These are phyloP conservation scores for Urocynchramus pylzowi DNA, from an alignment of 2,113 vertebrate genomes.

Conservation along the genomic window DNA sequence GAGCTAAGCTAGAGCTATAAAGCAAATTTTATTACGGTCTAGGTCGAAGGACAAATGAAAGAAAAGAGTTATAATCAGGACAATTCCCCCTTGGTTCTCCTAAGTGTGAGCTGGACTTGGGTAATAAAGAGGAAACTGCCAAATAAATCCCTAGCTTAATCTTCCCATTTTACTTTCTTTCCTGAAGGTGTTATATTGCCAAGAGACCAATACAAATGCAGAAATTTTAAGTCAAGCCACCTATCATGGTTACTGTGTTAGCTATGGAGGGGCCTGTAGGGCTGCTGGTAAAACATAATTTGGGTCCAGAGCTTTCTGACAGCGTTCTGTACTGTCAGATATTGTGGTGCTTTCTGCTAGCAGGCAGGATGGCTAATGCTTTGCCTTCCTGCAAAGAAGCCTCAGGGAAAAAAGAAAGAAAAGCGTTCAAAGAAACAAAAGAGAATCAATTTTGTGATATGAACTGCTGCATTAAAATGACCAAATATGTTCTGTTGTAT, in stretches of 20 bases:
- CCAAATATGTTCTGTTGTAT: not conserved
- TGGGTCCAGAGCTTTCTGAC: not conserved
- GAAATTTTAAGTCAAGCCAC: not conserved
- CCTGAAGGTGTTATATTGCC: not conserved
- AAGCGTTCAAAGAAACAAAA: not conserved
- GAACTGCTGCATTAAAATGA: not conserved
- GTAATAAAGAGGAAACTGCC: not conserved
- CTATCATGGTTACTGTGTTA: not conserved
- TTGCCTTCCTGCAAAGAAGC: not conserved
- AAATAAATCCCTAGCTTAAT: not conserved
- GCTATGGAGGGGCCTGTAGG: not conserved
- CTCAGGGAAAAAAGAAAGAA: not conserved
- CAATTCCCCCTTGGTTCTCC: not conserved
- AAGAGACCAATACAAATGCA: not conserved
- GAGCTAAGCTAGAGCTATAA: not conserved
- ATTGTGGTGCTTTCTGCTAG: not conserved
- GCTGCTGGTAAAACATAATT: not conserved
- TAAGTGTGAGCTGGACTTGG: not conserved
- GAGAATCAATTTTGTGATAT: accelerated
- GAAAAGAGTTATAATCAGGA: not conserved
- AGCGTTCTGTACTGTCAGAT: not conserved
- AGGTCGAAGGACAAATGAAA: not conserved
- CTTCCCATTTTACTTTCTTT: not conserved
- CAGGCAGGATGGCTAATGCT: not conserved
- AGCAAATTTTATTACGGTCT: not conserved